These are phyloP conservation scores for Bhutanitis thaidina DNA, from an alignment of 2,888 invertebrate species.

Conservation along the genomic window DNA sequence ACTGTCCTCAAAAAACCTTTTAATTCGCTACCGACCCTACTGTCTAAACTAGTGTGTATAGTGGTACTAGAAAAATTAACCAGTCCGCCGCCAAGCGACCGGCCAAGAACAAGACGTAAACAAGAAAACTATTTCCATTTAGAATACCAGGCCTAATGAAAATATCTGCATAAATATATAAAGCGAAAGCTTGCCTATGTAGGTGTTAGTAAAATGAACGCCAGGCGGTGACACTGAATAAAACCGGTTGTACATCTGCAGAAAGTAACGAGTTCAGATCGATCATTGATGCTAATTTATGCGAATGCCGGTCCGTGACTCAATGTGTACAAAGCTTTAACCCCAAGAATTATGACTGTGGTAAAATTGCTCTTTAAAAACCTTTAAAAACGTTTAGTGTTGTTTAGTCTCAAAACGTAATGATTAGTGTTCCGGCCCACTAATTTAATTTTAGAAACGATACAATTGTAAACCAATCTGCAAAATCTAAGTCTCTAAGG, in stretches of 20 bases:
- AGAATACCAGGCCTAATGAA: not conserved
- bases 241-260: conserved; percentile 39
- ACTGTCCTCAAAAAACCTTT: too few relatives aligned
- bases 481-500: too few relatives aligned
- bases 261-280: conserved; percentile 29
- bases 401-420: too few relatives aligned
- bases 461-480: too few relatives aligned
- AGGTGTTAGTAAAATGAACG: not conserved
- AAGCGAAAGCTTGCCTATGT: not conserved
- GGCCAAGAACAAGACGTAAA: too few relatives aligned
- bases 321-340: conserved; percentile 23
- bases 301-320: conserved; percentile 34
- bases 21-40: too few relatives aligned
- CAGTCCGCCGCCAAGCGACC: too few relatives aligned
- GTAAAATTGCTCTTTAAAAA: not conserved
- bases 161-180: not conserved
- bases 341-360: not conserved
- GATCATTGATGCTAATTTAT: conserved; percentile 52
- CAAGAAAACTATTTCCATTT: not conserved
- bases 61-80: too few relatives aligned
- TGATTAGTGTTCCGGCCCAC: too few relatives aligned
- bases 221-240: conserved; percentile 23
- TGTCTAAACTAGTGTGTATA: too few relatives aligned
- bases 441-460: too few relatives aligned
- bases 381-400: too few relatives aligned